Percentiles rank a stretch among this genome's conserved stretches.
These are phyloP conservation scores for Ursus arctos DNA, from an alignment of 2,113 vertebrate genomes.

Conservation along the genomic window DNA sequence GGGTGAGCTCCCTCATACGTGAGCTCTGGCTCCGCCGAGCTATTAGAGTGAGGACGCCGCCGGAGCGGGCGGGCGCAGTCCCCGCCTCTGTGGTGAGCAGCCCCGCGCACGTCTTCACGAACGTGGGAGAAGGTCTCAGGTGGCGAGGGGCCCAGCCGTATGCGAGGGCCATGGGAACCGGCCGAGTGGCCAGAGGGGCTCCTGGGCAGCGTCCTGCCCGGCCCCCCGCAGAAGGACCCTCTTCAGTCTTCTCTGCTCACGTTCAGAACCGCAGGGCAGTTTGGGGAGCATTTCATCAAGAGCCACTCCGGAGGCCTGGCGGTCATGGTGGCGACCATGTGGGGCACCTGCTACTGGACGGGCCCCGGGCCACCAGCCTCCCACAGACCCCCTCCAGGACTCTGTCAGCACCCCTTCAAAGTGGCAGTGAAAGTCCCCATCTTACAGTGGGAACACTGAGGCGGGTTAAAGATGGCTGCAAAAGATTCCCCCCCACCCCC, in stretches of 20 bases:
- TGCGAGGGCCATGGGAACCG: no score
- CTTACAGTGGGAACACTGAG: background rate
- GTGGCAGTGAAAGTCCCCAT: background rate
- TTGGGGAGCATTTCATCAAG: background rate
- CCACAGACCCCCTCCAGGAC: background rate
- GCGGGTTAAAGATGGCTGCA: background rate
- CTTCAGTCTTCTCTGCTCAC: background rate
- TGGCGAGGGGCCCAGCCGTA: background rate
- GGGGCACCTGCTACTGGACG: no score
- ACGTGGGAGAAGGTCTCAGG: background rate
- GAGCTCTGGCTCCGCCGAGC: no score
- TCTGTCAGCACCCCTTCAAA: background rate
- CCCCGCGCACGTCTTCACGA: no score
- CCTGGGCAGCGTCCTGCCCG: rapidly evolving
- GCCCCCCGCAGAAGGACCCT: background rate
- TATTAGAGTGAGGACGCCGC: background rate
- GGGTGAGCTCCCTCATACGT: no score
- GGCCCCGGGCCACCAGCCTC: background rate
- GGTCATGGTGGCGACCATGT: rapidly evolving
- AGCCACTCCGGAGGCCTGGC: background rate
- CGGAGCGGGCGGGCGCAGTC: rapidly evolving
- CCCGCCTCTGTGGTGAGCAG: no score
- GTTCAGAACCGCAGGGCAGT: rapidly evolving
- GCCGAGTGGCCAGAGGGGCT: background rate
- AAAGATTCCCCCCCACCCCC: background rate